Evolutionary conservation across 2,797 vertebrate genomes (phyloP).

Genomic region (Sebastes variabilis): DNA sequence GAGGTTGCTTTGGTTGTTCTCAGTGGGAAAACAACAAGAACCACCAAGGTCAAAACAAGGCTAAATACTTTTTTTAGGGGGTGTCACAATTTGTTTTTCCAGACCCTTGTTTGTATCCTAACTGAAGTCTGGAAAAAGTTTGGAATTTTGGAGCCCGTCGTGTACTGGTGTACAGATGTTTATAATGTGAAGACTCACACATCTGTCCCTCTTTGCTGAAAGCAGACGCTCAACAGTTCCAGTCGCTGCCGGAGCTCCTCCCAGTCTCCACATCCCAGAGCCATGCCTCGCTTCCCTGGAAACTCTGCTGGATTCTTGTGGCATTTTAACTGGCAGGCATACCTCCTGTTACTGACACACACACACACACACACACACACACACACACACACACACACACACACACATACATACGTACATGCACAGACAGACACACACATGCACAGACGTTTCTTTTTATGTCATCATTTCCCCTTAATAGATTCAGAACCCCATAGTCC

Average conservation of each 20-base stretch:
- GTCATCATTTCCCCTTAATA: conserved; percentile 37
- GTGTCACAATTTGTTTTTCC: not conserved
- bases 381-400: not conserved
- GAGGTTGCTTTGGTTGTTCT: not conserved
- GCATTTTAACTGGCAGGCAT: conserved; percentile 77
- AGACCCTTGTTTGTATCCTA: not conserved
- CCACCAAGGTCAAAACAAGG: not conserved
- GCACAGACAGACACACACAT: not conserved
- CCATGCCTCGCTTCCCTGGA: conserved; percentile 49
- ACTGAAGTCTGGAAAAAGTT: conserved; percentile 28
- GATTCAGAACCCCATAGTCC: not conserved
- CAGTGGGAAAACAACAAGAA: not conserved
- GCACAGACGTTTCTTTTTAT: conserved; percentile 9
- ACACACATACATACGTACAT: not conserved
- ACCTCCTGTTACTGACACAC: conserved; percentile 26
- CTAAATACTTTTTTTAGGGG: not conserved
- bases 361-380: conserved; percentile 5
- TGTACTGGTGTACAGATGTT: conserved; percentile 30
- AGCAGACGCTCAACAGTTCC: conserved; percentile 8
- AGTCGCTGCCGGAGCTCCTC: conserved; percentile 44
- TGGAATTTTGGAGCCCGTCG: not conserved
- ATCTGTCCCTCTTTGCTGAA: conserved; percentile 9
- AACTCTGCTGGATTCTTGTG: conserved; percentile 71
- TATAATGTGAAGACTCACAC: conserved; percentile 15
- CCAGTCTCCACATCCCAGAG: conserved; percentile 44